Percentiles rank a stretch among this genome's conserved stretches.
These are phyloP conservation scores for Euclidia mi DNA, from an alignment of 2,888 invertebrate genomes.

Conservation along the genomic window DNA sequence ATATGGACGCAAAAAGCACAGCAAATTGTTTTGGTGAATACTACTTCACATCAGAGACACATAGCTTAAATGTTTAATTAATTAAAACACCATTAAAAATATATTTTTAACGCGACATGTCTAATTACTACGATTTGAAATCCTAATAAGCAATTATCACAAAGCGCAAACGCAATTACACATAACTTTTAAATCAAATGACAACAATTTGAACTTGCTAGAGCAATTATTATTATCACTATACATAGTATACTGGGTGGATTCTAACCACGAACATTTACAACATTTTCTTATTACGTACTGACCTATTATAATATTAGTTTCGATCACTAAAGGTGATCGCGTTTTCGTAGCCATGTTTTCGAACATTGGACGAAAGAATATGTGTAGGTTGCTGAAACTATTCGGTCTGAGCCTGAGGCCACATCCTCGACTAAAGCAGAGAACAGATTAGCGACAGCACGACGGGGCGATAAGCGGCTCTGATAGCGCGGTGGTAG, in stretches of 20 bases:
- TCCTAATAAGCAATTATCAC: constrained; percentile 48
- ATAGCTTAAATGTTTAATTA: background rate
- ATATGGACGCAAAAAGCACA: background rate
- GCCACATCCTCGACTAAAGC: no score
- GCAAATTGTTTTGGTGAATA: background rate
- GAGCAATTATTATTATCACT: constrained; percentile 16
- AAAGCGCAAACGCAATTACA: constrained; percentile 36
- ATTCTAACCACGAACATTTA: constrained; percentile 39
- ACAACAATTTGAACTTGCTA: constrained; percentile 24
- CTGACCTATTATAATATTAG: no score
- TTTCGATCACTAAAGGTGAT: no score
- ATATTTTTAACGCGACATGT: background rate
- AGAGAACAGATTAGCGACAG: no score
- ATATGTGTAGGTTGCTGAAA: no score
- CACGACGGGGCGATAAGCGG: no score
- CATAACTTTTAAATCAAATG: no score
- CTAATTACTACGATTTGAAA: constrained; percentile 28
- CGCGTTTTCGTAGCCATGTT: no score
- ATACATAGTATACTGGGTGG: constrained; percentile 11
- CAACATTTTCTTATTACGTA: constrained; percentile 25
- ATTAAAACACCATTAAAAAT: no score
- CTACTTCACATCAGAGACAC: constrained; percentile 2
- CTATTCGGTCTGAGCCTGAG: no score
- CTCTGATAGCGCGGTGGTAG: no score
- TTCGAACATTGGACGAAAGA: no score